phyloP scores from a whole-genome alignment of 2,797 vertebrate genomes.

The Halcyon badia region DNA sequence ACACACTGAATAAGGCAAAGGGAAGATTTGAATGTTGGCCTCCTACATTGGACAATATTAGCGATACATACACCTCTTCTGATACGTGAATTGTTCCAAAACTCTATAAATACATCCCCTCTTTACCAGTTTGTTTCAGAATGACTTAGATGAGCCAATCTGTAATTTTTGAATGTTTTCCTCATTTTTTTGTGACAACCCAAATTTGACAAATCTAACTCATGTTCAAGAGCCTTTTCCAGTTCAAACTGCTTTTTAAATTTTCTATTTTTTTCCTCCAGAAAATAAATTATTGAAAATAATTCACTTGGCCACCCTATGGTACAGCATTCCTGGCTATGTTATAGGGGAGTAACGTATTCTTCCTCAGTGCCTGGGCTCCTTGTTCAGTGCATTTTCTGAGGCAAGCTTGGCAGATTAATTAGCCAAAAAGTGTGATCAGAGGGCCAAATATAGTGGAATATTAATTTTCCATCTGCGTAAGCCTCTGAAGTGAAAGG shows the following conservation, averaged over 20 bases:
- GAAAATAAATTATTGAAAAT: neutral
- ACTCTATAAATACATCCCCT: neutral
- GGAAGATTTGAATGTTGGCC: neutral
- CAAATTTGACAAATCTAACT: neutral
- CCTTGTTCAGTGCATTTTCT: neutral
- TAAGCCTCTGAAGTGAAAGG: neutral
- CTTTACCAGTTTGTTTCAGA: neutral
- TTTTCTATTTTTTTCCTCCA: accelerated
- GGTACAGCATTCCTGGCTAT: neutral
- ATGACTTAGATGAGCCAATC: neutral
- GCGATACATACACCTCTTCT: neutral
- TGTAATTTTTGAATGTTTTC: neutral
- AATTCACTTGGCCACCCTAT: neutral
- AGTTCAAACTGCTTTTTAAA: neutral
- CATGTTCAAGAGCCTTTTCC: neutral
- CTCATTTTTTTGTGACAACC: neutral
- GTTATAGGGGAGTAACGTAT: neutral
- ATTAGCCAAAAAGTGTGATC: neutral
- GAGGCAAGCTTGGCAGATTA: neutral
- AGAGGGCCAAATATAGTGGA: neutral
- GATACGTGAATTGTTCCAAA: neutral
- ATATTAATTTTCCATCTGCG: neutral
- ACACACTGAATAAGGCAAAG: neutral
- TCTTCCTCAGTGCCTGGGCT: neutral
- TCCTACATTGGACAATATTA: neutral